Conservation (phyloP, 2,797 vertebrate genomes). For the Lithobates sylvaticus region DNA sequence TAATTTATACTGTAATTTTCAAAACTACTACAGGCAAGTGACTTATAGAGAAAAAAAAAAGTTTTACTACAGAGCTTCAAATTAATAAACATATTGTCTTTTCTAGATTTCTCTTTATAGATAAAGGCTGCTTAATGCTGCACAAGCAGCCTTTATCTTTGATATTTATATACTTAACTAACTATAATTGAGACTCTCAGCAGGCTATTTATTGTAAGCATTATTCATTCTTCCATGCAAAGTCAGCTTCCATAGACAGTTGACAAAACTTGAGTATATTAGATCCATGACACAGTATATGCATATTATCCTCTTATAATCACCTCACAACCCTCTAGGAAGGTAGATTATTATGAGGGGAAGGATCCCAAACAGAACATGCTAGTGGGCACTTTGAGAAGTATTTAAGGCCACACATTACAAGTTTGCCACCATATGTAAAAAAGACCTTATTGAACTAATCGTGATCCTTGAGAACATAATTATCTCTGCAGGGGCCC, state of each 20-base stretch:
- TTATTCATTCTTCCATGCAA: conserved; percentile 27
- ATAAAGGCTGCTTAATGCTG: neutral
- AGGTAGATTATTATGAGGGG: too few species aligned
- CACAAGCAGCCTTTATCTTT: neutral
- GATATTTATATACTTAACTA: conserved; percentile 41
- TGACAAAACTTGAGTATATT: conserved; percentile 37
- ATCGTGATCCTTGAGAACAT: too few species aligned
- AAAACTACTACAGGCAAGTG: conserved; percentile 1
- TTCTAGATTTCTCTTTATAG: neutral
- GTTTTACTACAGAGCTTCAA: neutral
- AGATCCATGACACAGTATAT: neutral
- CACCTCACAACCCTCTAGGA: too few species aligned
- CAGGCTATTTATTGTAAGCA: conserved; percentile 44
- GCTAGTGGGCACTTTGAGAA: too few species aligned
- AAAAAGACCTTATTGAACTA: too few species aligned
- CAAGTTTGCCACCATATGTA: too few species aligned
- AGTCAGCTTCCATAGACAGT: neutral
- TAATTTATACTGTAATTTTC: conserved; percentile 57
- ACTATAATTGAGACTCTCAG: conserved; percentile 34
- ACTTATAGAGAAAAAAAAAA: conserved; percentile 7
- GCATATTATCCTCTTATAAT: too few species aligned
- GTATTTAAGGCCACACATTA: too few species aligned
- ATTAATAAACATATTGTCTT: neutral
- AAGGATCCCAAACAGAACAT: too few species aligned
- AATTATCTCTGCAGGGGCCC: too few species aligned